Percentiles rank a stretch among this genome's conserved stretches.
Evolutionary conservation across 2,797 vertebrate species (phyloP).

Genomic region (Gymnothorax javanicus): DNA sequence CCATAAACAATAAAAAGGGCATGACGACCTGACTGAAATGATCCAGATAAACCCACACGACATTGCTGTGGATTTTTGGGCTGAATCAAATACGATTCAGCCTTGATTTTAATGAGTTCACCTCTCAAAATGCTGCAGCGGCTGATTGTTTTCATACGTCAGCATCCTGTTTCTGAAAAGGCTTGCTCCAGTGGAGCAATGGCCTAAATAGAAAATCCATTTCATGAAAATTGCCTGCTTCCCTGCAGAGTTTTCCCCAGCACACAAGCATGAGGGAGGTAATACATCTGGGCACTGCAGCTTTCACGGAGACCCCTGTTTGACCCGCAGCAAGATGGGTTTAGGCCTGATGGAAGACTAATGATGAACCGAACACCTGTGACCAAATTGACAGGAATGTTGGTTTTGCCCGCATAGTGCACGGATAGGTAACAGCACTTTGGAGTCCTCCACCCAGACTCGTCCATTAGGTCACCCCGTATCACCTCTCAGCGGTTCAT

Average conservation of each 20-base stretch:
- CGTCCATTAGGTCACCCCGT: not conserved
- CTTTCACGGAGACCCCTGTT: slow-evolving; percentile 14
- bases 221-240: slow-evolving; percentile 21
- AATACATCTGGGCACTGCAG: not conserved
- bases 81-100: slow-evolving; percentile 40
- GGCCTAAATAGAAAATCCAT: slow-evolving; percentile 27
- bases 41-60: not conserved
- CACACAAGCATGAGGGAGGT: not conserved
- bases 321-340: slow-evolving; percentile 2
- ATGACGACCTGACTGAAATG: not conserved
- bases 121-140: slow-evolving; percentile 38
- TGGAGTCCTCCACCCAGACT: not conserved
- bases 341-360: not conserved
- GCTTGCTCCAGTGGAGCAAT: slow-evolving; percentile 26
- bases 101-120: slow-evolving; percentile 42
- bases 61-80: slow-evolving; percentile 19
- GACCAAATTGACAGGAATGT: not conserved
- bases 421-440: not conserved
- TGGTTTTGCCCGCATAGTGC: not conserved
- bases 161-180: slow-evolving; percentile 13
- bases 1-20: not conserved
- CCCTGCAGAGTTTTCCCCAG: slow-evolving; percentile 5
- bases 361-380: not conserved
- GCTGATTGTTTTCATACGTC: slow-evolving; percentile 48
- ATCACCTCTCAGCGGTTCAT: not conserved